phyloP scores from a whole-genome alignment of 1,140 invertebrate genomes.

The Paraescarpia echinospica region DNA sequence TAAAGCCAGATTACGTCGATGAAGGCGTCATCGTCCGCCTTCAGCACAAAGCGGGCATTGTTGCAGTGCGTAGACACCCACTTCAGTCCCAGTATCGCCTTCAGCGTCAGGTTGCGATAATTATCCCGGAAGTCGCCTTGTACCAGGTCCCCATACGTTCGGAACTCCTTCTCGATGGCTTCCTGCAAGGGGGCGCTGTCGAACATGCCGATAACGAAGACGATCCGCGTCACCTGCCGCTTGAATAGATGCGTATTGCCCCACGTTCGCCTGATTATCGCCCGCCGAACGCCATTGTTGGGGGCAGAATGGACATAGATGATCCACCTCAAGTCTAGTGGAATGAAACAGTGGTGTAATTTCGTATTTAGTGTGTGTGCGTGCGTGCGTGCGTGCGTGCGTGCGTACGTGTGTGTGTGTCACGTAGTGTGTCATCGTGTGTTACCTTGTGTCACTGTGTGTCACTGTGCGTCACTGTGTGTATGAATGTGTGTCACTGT shows the following conservation, averaged over 20 bases:
- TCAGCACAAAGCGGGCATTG: conserved; percentile 62
- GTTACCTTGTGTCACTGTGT: too few relatives aligned
- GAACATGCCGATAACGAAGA: conserved; percentile 74
- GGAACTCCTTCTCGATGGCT: conserved; percentile 66
- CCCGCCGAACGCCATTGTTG: background rate
- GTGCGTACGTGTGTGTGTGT: too few relatives aligned
- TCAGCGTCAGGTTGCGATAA: conserved; percentile 85
- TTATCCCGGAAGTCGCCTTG: conserved; percentile 78
- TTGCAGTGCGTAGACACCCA: conserved; percentile 72
- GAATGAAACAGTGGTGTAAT: background rate
- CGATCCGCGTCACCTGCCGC: conserved; percentile 37
- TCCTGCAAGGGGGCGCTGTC: conserved; percentile 55
- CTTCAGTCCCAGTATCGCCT: conserved; percentile 82
- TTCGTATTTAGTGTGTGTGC: too few relatives aligned
- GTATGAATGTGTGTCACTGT: too few relatives aligned
- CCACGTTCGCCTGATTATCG: conserved; percentile 14
- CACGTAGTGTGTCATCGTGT: too few relatives aligned
- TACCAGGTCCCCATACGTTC: conserved; percentile 70
- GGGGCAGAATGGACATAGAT: conserved; percentile 15
- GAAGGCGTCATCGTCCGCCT: conserved; percentile 64
- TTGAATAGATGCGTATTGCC: conserved; percentile 30
- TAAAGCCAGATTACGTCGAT: conserved; percentile 55
- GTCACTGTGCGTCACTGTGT: too few relatives aligned
- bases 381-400: too few relatives aligned
- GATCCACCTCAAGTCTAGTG: background rate